These are phyloP conservation scores for Bombus haemorrhoidalis DNA, from an alignment of 1,140 invertebrate species.

Conservation along the genomic window DNA sequence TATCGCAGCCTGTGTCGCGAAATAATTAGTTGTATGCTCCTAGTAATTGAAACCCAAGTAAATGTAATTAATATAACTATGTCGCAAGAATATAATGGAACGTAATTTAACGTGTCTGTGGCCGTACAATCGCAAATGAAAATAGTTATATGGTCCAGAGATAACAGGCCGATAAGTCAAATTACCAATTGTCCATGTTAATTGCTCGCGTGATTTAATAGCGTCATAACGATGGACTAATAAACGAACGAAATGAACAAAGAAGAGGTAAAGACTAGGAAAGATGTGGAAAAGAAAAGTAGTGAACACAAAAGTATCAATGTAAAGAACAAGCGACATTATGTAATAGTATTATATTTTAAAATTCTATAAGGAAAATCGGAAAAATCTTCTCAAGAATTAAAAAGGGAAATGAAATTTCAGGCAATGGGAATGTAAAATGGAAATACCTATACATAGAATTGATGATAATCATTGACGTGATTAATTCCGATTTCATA, in stretches of 20 bases:
- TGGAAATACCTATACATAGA: too few species aligned
- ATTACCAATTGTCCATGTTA: conserved; percentile 48
- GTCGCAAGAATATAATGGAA: conserved; percentile 30
- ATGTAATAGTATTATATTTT: background rate
- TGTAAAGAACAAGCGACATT: background rate
- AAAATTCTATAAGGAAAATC: background rate
- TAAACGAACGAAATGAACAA: background rate
- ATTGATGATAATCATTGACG: background rate
- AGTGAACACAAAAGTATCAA: background rate
- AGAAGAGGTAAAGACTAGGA: background rate
- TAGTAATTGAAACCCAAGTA: conserved; percentile 38
- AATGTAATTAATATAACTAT: conserved; percentile 51
- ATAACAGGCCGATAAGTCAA: conserved; percentile 42
- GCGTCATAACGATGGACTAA: background rate
- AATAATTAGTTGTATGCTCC: conserved; percentile 32
- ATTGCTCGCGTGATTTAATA: conserved; percentile 36
- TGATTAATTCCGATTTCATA: background rate
- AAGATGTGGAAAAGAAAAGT: background rate
- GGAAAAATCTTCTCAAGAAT: background rate
- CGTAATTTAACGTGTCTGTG: conserved; percentile 9
- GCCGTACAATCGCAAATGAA: background rate
- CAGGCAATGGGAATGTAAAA: too few species aligned
- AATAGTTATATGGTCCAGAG: conserved; percentile 22
- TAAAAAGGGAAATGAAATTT: background rate
- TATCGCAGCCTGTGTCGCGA: background rate